A percentile compares a stretch with the other conserved stretches of the same genome.
These are phyloP conservation scores for Pseudachorutes palmiensis DNA, from an alignment of 1,140 invertebrate species.

Conservation along the genomic window DNA sequence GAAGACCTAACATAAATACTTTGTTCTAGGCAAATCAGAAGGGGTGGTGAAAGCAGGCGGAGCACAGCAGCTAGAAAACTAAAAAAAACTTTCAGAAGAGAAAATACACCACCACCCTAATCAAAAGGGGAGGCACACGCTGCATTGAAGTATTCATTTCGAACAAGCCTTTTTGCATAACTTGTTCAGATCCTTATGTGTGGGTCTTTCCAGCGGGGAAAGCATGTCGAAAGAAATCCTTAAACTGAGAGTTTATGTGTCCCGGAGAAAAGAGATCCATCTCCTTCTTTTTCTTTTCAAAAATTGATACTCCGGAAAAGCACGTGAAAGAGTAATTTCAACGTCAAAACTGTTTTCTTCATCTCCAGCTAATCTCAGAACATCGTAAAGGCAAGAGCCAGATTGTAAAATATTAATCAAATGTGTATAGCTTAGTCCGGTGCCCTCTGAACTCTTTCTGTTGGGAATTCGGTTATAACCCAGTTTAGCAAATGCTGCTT, in stretches of 20 bases:
- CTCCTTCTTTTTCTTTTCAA: background rate
- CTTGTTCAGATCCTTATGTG: background rate
- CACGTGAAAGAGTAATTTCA: background rate
- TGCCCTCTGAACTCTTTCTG: too few relatives aligned
- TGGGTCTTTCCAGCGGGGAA: too few relatives aligned
- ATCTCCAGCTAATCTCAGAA: background rate
- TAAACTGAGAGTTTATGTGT: background rate
- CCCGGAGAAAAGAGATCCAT: conserved; percentile 3
- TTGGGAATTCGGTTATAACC: too few relatives aligned
- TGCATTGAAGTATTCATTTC: conserved; percentile 11
- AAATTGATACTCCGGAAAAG: background rate
- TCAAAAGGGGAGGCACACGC: conserved; percentile 2
- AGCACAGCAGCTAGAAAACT: too few relatives aligned
- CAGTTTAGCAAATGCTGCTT: background rate
- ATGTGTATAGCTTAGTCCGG: too few relatives aligned
- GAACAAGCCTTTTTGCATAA: background rate
- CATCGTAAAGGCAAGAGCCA: background rate
- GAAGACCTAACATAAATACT: conserved; percentile 1
- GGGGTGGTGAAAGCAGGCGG: background rate
- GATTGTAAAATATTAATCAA: conserved; percentile 1
- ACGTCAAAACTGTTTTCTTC: background rate
- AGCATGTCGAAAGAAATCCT: background rate
- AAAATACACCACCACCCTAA: too few relatives aligned
- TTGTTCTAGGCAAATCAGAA: background rate
- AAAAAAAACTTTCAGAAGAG: too few relatives aligned